Conservation (phyloP, 2,113 vertebrate species). For the Xiphias gladius region DNA sequence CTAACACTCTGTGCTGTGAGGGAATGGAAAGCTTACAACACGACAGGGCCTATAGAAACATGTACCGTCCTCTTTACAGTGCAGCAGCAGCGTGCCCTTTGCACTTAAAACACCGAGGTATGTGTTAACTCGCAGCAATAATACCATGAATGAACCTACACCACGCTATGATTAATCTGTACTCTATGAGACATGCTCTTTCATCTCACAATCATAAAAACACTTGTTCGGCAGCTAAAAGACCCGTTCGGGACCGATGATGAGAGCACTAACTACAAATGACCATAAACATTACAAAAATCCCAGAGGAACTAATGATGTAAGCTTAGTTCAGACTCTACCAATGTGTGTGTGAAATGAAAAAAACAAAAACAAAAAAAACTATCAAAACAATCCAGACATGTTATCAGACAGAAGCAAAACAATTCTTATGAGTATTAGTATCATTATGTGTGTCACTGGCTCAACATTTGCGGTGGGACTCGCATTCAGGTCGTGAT, state of each 20-base stretch:
- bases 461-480: not conserved
- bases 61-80: slow-evolving; percentile 25
- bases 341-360: not conserved
- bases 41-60: slow-evolving; percentile 26
- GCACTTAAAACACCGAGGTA: slow-evolving; percentile 69
- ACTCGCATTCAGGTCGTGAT: not conserved
- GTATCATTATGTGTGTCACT: slow-evolving; percentile 27
- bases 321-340: not conserved
- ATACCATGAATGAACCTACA: slow-evolving; percentile 62
- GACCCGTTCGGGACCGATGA: slow-evolving; percentile 4
- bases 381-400: slow-evolving; percentile 1
- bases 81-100: slow-evolving; percentile 74
- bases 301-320: not conserved
- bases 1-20: slow-evolving; percentile 40
- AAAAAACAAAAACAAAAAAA: not conserved
- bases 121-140: slow-evolving; percentile 65
- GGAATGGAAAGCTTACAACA: slow-evolving; percentile 48
- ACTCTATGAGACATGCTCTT: slow-evolving; percentile 62
- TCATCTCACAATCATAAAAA: slow-evolving; percentile 75
- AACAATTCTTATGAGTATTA: not conserved
- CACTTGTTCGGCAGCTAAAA: slow-evolving; percentile 54
- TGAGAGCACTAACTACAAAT: not conserved
- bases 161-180: slow-evolving; percentile 58
- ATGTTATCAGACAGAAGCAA: slow-evolving; percentile 17
- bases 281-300: not conserved